Base-by-base conservation (phyloP, 2,888 invertebrate genomes). In the Plagodis dolabraria region DNA sequence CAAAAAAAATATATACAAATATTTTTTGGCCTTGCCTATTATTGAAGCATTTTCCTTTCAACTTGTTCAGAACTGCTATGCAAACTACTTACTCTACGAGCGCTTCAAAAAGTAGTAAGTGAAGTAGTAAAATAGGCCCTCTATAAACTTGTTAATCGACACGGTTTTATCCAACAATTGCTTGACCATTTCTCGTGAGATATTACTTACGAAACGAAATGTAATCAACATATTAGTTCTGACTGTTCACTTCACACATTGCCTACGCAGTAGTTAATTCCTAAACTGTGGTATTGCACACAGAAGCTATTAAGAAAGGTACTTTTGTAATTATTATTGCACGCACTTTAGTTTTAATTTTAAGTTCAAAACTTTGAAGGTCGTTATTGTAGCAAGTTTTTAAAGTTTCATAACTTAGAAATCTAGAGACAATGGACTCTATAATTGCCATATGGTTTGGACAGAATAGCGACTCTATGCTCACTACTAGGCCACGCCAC, bases 291-390 rank as follows among this genome's bases (percentile, higher is more conserved):
- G 34, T 51, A 45, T 59, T 59, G 50, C 59, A 49, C 40, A 53
- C 34, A 49, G 52, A 22, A 48, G 38, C 38, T 50, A 46, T 49
- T 50, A 46, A 43, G 49, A 53, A 49, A 22, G 36, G 47, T 43
- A 12, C 43, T 53, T 54, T 55, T 50, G 46, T 50, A 56, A 56
- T 50, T 45, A 56, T 50, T 45, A 43, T 49, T 50, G 46, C 49
- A 48, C 43, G 12, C 7, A 44, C 44, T 35, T 35, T 40, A 33
- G 45, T 12, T 49, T 49, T 49, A 9, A 42, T 43, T 43, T 43
- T 12, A 43, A 12, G 12, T 40, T 40, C 10, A 33, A 9, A 33
- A 46, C 34, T 46, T 47, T 34, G 33, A 33, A 53, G 43, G 43
- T 11, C 43, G 6, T 9, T 43, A 12, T 43, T 4, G 12, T 12